phyloP scores from a whole-genome alignment of 2,888 invertebrate species.

The Buathra laborator region DNA sequence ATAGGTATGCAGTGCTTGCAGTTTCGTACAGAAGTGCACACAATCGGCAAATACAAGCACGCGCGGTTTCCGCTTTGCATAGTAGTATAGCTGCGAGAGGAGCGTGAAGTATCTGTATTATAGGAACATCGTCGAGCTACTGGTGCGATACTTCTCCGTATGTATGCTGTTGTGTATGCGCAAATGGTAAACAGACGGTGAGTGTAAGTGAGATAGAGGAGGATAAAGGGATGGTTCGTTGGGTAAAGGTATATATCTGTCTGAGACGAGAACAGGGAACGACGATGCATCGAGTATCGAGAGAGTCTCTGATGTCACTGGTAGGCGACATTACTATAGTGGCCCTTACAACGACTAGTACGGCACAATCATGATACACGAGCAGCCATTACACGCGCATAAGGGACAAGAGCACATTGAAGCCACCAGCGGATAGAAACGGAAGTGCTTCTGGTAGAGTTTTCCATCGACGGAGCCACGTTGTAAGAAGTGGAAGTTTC shows the following conservation, averaged over 20 bases:
- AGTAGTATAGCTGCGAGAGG: slow-evolving; percentile 11
- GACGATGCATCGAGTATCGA: slow-evolving; percentile 17
- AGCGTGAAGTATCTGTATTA: slow-evolving; percentile 33
- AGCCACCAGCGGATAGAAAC: slow-evolving; percentile 16
- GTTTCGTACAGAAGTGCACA: background rate
- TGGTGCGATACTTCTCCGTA: slow-evolving; percentile 11
- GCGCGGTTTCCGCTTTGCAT: background rate
- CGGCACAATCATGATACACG: slow-evolving; percentile 53
- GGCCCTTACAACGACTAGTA: slow-evolving; percentile 24
- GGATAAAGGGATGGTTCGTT: background rate
- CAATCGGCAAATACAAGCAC: slow-evolving; percentile 6
- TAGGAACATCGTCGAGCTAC: slow-evolving; percentile 11
- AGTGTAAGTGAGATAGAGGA: slow-evolving; percentile 13
- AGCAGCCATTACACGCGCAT: background rate
- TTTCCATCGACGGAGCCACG: background rate
- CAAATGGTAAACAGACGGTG: background rate
- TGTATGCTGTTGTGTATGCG: slow-evolving; percentile 30
- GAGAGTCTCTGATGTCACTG: background rate
- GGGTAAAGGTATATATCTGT: slow-evolving; percentile 13
- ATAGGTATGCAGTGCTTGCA: background rate
- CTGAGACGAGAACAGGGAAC: slow-evolving; percentile 4
- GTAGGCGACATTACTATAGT: background rate
- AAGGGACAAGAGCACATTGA: slow-evolving; percentile 25
- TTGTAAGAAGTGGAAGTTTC: slow-evolving; percentile 36
- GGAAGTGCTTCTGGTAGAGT: slow-evolving; percentile 14